These are phyloP conservation scores for Taphrorychus bicolor DNA, from an alignment of 2,888 invertebrate genomes.

Conservation along the genomic window DNA sequence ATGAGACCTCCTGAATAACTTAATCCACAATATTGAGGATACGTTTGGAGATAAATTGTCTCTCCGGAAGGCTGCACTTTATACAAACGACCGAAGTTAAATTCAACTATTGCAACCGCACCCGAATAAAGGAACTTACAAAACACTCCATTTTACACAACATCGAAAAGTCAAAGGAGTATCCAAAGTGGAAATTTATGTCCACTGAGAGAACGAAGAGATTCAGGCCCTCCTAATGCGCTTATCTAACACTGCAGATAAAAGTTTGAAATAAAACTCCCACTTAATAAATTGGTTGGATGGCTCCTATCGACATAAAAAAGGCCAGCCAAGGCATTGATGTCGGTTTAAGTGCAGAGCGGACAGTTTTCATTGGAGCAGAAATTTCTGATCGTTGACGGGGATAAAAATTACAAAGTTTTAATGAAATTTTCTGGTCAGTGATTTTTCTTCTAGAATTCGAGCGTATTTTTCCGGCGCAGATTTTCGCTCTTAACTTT, in stretches of 20 bases:
- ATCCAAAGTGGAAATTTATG: slow-evolving; percentile 6
- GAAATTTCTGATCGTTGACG: slow-evolving; percentile 26
- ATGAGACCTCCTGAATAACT: too few relatives aligned
- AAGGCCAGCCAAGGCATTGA: slow-evolving; percentile 3
- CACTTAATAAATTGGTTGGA: slow-evolving; percentile 11
- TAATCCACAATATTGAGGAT: too few relatives aligned
- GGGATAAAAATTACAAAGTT: slow-evolving; percentile 36
- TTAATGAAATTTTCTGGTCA: slow-evolving; percentile 37
- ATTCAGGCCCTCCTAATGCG: neutral
- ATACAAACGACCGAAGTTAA: too few relatives aligned
- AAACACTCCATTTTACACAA: neutral
- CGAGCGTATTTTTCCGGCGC: neutral
- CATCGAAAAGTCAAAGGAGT: neutral
- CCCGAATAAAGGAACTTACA: neutral
- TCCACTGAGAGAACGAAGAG: neutral
- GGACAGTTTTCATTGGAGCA: slow-evolving; percentile 12
- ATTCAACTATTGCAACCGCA: too few relatives aligned
- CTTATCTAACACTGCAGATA: slow-evolving; percentile 15
- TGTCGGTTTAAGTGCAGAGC: slow-evolving; percentile 17
- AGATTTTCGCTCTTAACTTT: neutral
- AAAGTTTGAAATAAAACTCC: slow-evolving; percentile 26
- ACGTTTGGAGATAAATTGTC: too few relatives aligned
- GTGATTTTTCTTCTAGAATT: slow-evolving; percentile 10
- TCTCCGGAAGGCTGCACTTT: too few relatives aligned
- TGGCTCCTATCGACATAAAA: slow-evolving; percentile 13